Evolutionary conservation across 2,888 invertebrate genomes (phyloP), one percentile per base, ranked within the genome.

Genomic region (Drosophila paranaensis): DNA sequence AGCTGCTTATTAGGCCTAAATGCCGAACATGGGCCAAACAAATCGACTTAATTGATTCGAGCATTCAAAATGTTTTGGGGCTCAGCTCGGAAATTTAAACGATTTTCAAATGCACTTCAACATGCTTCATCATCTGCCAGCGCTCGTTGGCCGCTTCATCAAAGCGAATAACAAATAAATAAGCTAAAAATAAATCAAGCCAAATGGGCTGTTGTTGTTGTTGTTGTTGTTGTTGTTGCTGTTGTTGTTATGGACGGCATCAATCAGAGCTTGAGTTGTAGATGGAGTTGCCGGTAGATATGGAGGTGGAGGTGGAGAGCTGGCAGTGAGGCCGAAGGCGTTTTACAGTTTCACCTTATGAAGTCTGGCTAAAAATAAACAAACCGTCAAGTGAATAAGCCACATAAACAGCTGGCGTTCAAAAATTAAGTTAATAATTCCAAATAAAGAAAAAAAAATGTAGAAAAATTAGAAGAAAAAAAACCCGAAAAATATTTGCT

Each of bases 1-100:
- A 69, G 79, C 69, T 72, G 77, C 65, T 87, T 89, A 89, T 84
- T 89, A 89, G 89, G 84, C 88, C 82, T 77, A 80, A 84, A 87
- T 72, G 71, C 60, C 60, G 42, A 51, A 68, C 80, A 71, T 54
- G 53, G 50, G 33, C 61, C 80, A 76, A 69, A 62, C 81, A 77
- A 79, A 73, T 69, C 73, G 66, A 61, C 56, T 83, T 81, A 81
- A 81, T 81, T 81, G 81, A 81, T 81, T 70, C 81, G 14, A 75
- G 33, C 83, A 81, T 74, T 81, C 84, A 74, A 83, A 72, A 67
- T 61, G 72, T 64, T 66, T 71, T 13, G 42, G 39, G 33, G 39
- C 54, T 42, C 9, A 58, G 60, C 43, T 35, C n/a, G 43, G 40
- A 71, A 68, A 69, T 48, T 78, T 71, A 57, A 71, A 69, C 60